phyloP scores from a whole-genome alignment of 2,113 vertebrate species.

The Chloropsis cyanopogon region DNA sequence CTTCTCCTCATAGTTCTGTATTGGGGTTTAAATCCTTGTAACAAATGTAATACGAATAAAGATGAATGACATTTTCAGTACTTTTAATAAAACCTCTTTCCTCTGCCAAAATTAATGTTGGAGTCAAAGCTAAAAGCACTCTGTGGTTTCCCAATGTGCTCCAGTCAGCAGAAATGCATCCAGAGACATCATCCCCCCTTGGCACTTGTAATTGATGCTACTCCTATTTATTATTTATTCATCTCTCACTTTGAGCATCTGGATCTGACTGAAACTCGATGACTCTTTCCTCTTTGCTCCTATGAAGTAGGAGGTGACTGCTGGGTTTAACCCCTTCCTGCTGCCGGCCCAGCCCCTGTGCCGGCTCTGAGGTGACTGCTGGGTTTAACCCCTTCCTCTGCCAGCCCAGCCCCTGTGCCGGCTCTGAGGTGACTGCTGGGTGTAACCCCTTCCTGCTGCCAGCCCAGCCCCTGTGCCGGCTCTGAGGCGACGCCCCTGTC shows the following conservation, averaged over 20 bases:
- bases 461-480: background rate
- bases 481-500: rapidly evolving
- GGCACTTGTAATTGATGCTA: background rate
- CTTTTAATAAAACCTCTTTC: slow-evolving; percentile 3
- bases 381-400: too few relatives aligned
- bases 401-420: too few relatives aligned
- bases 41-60: background rate
- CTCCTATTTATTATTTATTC: slow-evolving; percentile 39
- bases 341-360: too few relatives aligned
- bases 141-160: background rate
- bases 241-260: background rate
- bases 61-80: slow-evolving; percentile 1
- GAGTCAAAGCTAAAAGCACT: background rate
- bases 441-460: too few relatives aligned
- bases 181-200: background rate
- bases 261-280: background rate
- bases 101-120: background rate
- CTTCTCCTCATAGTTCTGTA: background rate
- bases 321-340: background rate
- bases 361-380: background rate
- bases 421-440: too few relatives aligned
- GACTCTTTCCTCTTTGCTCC: background rate
- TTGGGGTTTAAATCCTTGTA: background rate
- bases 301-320: background rate
- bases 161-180: background rate